Evolutionary conservation across 2,888 invertebrate species (phyloP), one percentile per base, ranked within the genome.

Genomic region (Eupithecia pulchellata): DNA sequence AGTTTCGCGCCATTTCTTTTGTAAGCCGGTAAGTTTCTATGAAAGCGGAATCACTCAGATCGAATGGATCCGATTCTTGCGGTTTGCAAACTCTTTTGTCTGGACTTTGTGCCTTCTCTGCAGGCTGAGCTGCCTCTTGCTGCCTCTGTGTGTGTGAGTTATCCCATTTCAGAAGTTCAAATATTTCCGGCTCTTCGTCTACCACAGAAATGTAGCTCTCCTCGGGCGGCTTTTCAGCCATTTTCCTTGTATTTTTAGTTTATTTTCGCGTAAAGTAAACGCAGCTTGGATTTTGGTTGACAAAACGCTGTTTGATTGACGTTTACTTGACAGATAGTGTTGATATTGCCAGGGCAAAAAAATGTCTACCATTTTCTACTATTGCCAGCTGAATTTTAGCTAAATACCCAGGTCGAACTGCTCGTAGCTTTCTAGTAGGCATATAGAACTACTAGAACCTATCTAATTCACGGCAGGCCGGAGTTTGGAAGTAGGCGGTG

Each of bases 141-240:
- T 84, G 86, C 73, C 89, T 89, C 72, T 86, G 90, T 68, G 89
- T 89, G 79, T 91, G 92, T 57, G 91, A 84, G 60, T 89, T 84
- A 82, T 93, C 93, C 93, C 93, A 93, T 79, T 93, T 93, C n/a
- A 93, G 80, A 74, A 93, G 81, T 78, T 93, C 91, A 67, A 93
- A 91, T 80, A 93, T 89, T 76, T 92, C 93, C 39, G 93, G 93
- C 68, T 93, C 93, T 65, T 93, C 93, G 65, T 93, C 93, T 66
- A 93, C 93, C 66, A 93, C 93, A 58, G 93, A 93, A 86, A 93
- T 93, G 78, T 93, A 93, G 67, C 90, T 87, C 76, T 93, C 93
- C 78, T 93, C 93, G 71, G 91, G 89, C 77, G 92, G 93, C 82
- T 93, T 93, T 77, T 92, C 92, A 75, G 91, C 91, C 93, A 93